Conservation (phyloP, 35 echinoderm and acorn worm genomes). For the Ophiothrix spiculata region DNA sequence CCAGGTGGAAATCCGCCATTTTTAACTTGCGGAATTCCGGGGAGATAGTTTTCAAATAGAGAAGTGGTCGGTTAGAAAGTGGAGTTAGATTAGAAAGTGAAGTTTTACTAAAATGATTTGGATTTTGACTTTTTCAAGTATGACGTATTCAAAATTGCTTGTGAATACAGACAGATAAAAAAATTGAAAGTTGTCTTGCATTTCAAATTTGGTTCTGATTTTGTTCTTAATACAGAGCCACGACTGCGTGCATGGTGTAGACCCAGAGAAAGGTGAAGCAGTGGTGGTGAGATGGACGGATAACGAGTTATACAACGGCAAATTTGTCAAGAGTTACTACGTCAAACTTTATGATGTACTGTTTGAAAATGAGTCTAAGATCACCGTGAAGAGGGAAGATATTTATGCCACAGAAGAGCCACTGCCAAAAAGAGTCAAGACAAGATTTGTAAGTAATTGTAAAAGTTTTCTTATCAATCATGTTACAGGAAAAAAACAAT, state of each 20-base stretch:
- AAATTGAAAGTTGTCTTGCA: neutral
- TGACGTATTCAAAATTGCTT: neutral
- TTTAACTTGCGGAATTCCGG: too few species aligned
- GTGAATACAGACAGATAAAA: neutral
- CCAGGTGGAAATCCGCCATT: too few species aligned
- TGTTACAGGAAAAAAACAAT: too few species aligned
- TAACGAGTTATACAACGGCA: slow-evolving; percentile 53
- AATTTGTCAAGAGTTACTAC: slow-evolving; percentile 50
- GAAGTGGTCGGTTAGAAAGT: too few species aligned
- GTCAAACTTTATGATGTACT: slow-evolving; percentile 79
- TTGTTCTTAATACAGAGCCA: slow-evolving; percentile 59
- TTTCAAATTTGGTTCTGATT: neutral
- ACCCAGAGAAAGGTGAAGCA: slow-evolving; percentile 53
- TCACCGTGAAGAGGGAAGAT: slow-evolving; percentile 85
- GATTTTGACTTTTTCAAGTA: too few species aligned
- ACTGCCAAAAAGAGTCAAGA: slow-evolving; percentile 82
- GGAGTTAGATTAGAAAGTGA: too few species aligned
- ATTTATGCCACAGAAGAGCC: slow-evolving; percentile 71
- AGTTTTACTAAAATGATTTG: too few species aligned
- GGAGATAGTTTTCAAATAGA: too few species aligned
- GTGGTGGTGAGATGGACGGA: slow-evolving; percentile 90
- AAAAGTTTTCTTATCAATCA: neutral
- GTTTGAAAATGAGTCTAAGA: slow-evolving; percentile 71
- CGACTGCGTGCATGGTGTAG: slow-evolving; percentile 46
- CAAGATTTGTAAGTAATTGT: slow-evolving; percentile 77